A percentile compares a stretch with the other conserved stretches of the same genome.
phyloP scores from a whole-genome alignment of 2,888 invertebrate genomes.

The Coecobrya sp. region DNA sequence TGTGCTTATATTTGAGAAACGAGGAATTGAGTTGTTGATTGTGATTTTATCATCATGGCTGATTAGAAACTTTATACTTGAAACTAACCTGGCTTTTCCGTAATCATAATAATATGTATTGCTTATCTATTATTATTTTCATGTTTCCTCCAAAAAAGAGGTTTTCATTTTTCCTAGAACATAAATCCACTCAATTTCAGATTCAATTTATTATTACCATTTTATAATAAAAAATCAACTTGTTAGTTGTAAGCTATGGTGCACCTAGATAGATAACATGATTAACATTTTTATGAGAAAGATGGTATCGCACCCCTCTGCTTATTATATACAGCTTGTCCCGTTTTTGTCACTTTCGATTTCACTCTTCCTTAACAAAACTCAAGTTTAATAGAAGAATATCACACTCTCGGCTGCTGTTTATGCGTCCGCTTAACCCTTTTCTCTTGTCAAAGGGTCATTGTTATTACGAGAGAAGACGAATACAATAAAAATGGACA shows the following conservation, averaged over 20 bases:
- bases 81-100: neutral
- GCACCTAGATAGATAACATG: neutral
- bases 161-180: neutral
- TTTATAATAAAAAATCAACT: no score
- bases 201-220: no score
- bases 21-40: neutral
- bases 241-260: no score
- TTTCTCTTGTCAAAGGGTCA: constrained; percentile 18
- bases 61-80: neutral
- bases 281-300: neutral
- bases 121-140: neutral
- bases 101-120: neutral
- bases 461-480: neutral
- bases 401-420: neutral
- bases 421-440: neutral
- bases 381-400: neutral
- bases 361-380: constrained; percentile 17
- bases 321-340: neutral
- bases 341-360: constrained; percentile 47
- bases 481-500: neutral
- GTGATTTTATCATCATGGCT: neutral
- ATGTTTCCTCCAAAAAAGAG: neutral
- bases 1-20: neutral
- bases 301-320: neutral
- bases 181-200: neutral